phyloP scores from a whole-genome alignment of 2,888 invertebrate species.

The Agrotis exclamationis region DNA sequence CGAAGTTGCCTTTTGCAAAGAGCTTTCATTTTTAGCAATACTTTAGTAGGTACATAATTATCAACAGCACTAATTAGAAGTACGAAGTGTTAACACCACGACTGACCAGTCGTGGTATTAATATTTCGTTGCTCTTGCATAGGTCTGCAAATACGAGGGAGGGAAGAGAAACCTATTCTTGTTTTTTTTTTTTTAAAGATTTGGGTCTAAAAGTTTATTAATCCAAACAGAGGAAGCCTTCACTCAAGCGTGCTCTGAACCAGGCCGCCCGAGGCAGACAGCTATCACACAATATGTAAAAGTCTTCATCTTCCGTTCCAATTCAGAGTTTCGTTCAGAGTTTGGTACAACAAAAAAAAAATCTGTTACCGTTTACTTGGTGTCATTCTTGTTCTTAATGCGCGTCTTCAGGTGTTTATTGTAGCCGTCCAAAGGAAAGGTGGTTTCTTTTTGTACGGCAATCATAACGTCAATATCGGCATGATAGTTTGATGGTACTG shows the following conservation, averaged over 20 bases:
- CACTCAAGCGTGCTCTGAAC: conserved; percentile 10
- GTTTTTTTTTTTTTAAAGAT: not conserved
- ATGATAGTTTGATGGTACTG: conserved; percentile 91
- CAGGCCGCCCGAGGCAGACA: conserved; percentile 14
- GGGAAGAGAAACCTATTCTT: not conserved
- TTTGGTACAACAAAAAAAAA: conserved; percentile 11
- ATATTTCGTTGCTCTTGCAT: not conserved
- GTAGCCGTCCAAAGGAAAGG: conserved; percentile 98
- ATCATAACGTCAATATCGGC: conserved; percentile 98
- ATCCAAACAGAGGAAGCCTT: not conserved
- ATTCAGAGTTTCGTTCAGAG: conserved; percentile 10
- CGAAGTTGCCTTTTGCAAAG: not conserved
- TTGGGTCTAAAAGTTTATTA: not conserved
- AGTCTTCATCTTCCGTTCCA: conserved; percentile 1
- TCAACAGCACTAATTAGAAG: not conserved
- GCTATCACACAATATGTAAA: conserved; percentile 12
- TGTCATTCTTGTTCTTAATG: conserved; percentile 91
- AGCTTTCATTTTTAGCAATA: not conserved
- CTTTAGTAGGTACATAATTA: not conserved
- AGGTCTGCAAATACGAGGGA: not conserved
- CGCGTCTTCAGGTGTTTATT: conserved; percentile 96
- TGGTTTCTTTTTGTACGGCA: conserved; percentile 97
- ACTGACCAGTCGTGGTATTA: not conserved
- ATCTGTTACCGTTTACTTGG: conserved; percentile 25
- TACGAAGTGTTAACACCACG: not conserved